These are phyloP conservation scores for Leucania comma DNA, from an alignment of 2,888 invertebrate species.

Conservation along the genomic window DNA sequence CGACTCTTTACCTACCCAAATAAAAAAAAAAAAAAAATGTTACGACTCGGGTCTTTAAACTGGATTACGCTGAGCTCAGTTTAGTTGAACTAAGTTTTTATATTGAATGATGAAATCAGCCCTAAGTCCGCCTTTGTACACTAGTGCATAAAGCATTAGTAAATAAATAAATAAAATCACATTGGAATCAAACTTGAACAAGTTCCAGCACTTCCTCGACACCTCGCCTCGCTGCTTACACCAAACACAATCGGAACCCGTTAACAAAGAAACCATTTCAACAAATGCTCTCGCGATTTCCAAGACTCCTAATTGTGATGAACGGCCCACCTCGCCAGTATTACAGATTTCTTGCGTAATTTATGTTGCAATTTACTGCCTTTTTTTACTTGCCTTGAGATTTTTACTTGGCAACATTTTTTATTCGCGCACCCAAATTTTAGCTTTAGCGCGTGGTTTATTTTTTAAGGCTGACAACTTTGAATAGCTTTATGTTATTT, in stretches of 20 bases:
- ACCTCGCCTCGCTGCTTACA: conserved; percentile 36
- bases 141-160: too few species aligned
- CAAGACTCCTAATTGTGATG: conserved; percentile 80
- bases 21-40: too few species aligned
- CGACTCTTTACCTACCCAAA: too few species aligned
- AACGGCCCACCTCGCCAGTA: conserved; percentile 76
- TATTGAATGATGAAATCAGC: too few species aligned
- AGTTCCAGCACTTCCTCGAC: not conserved
- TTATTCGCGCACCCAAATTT: conserved; percentile 53
- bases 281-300: conserved; percentile 68
- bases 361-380: conserved; percentile 83
- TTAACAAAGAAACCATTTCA: conserved; percentile 64
- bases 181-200: not conserved
- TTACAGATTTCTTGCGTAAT: conserved; percentile 83
- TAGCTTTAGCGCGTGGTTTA: conserved; percentile 52
- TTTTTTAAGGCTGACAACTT: conserved; percentile 53
- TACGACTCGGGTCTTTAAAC: too few species aligned
- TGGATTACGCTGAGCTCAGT: too few species aligned
- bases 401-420: conserved; percentile 62
- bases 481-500: conserved; percentile 36
- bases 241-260: conserved; percentile 53
- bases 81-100: too few species aligned
- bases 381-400: conserved; percentile 68
- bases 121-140: too few species aligned
- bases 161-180: too few species aligned